Base-by-base conservation (phyloP, 2,113 vertebrate genomes). In the Anguilla rostrata region DNA sequence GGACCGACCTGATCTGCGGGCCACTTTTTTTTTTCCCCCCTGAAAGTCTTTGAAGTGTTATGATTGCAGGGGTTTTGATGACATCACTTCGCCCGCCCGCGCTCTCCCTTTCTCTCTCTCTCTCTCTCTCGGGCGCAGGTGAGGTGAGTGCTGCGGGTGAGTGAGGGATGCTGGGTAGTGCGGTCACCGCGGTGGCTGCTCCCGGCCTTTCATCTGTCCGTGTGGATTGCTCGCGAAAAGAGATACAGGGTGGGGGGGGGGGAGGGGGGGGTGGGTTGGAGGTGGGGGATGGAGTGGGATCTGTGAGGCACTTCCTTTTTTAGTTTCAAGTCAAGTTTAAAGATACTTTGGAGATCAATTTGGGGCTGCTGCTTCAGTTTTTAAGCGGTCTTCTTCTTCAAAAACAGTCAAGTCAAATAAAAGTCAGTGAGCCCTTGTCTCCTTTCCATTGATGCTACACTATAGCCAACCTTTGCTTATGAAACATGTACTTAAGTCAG, bases 291-390 rank as follows among this genome's bases (percentile, higher is more conserved):
- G 57, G 60, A 88, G 39, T 90, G 22, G 20, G 93, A 93, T 94
- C 92, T 93, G 81, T 93, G 95, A 95, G 94, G 91, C 95, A 94
- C 95, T 95, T 96, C 94, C 94, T 94, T 90, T 94, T 87, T 85
- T 89, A 88, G 87, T n/a, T 93, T 60, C 91, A 66, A 66, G 34
- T 66, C 60, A 66, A 22, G 60, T 66, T 90, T 4, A 34, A 88
- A 92, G 79, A 7, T 39, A 0, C 89, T 83, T 90, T 78, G 88
- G 18, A 80, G 90, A 91, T 34, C 34, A 34, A 34, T 34, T 34
- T 91, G 90, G 93, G 92, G 87, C 91, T 89, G 0, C 82, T 83
- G 29, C n/a, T 57, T 83, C 56, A 2, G 14, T 60, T 60, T 9
- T 34, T 60, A 22, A 34, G 1, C 49, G 34, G 53, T 57, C 49